phyloP scores from a whole-genome alignment of 2,113 vertebrate species.

The Megaleporinus macrocephalus region DNA sequence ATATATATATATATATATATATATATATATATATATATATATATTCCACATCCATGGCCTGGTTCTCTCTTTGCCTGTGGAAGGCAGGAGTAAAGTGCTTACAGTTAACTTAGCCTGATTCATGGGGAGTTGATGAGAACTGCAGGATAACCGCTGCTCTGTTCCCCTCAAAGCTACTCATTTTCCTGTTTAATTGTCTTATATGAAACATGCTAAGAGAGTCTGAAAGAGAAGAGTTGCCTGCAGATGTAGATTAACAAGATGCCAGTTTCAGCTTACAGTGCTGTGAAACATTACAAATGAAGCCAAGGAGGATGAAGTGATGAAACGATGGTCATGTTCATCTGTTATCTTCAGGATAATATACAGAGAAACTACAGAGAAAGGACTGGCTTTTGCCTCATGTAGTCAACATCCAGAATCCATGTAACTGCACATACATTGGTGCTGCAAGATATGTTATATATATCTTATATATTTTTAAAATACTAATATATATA shows the following conservation, averaged over 20 bases:
- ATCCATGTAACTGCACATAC: too few relatives aligned
- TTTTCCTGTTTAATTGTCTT: conserved; percentile 49
- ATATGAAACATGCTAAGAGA: conserved; percentile 29
- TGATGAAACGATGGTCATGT: conserved; percentile 18
- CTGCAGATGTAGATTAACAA: conserved; percentile 41
- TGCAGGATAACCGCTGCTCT: conserved; percentile 3
- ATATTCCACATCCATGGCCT: neutral
- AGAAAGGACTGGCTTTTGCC: too few relatives aligned
- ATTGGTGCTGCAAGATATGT: too few relatives aligned
- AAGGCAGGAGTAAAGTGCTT: neutral
- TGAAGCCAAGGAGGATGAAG: neutral
- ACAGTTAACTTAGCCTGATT: neutral
- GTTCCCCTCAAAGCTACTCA: conserved; percentile 20
- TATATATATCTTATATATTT: too few relatives aligned
- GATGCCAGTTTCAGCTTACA: conserved; percentile 33
- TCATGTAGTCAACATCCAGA: too few relatives aligned
- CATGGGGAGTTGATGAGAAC: neutral
- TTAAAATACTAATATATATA: too few relatives aligned
- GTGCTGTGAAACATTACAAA: conserved; percentile 17
- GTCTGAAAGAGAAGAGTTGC: conserved; percentile 47
- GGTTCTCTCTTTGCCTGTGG: neutral
- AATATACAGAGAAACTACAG: neutral
- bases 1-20: too few relatives aligned
- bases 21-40: too few relatives aligned
- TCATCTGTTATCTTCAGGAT: conserved; percentile 20